A percentile compares a stretch with the other conserved stretches of the same genome.
phyloP scores from a whole-genome alignment of 2,113 vertebrate genomes.

The Shinisaurus crocodilurus region DNA sequence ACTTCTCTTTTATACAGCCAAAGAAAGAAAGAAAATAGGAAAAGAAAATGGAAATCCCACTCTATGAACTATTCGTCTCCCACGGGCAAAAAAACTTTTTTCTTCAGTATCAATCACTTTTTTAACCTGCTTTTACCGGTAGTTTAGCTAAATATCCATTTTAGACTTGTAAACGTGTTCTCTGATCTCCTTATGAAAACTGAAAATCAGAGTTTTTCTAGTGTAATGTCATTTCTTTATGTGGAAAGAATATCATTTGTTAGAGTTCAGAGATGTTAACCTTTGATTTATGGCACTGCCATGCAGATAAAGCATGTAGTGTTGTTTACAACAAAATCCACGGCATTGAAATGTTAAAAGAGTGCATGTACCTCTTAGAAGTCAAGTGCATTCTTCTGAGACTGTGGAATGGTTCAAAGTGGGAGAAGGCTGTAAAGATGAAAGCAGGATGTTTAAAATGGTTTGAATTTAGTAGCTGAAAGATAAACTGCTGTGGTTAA shows the following conservation, averaged over 20 bases:
- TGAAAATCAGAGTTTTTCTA: conserved; percentile 57
- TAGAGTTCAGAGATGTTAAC: conserved; percentile 59
- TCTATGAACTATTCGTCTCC: background rate
- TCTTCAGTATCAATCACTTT: conserved; percentile 9
- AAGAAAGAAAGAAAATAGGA: background rate
- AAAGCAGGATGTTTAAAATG: conserved; percentile 69
- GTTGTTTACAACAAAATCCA: conserved; percentile 63
- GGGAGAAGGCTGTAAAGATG: conserved; percentile 60
- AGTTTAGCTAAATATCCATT: conserved; percentile 47
- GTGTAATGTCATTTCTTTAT: conserved; percentile 56
- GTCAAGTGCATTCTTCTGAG: conserved; percentile 55
- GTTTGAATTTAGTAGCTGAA: conserved; percentile 65
- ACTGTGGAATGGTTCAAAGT: conserved; percentile 55
- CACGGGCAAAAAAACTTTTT: background rate
- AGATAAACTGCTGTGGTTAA: conserved; percentile 58
- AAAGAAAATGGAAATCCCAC: background rate
- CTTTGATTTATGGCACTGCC: conserved; percentile 68
- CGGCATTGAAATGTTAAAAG: conserved; percentile 60
- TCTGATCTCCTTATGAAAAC: conserved; percentile 67
- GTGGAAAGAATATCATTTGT: conserved; percentile 57
- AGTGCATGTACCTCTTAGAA: conserved; percentile 62
- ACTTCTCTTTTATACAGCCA: background rate
- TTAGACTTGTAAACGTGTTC: conserved; percentile 37
- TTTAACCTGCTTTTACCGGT: conserved; percentile 41
- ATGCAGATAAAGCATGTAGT: conserved; percentile 67